Conservation (phyloP, 1,140 invertebrate genomes). For the Penaeus indicus region DNA sequence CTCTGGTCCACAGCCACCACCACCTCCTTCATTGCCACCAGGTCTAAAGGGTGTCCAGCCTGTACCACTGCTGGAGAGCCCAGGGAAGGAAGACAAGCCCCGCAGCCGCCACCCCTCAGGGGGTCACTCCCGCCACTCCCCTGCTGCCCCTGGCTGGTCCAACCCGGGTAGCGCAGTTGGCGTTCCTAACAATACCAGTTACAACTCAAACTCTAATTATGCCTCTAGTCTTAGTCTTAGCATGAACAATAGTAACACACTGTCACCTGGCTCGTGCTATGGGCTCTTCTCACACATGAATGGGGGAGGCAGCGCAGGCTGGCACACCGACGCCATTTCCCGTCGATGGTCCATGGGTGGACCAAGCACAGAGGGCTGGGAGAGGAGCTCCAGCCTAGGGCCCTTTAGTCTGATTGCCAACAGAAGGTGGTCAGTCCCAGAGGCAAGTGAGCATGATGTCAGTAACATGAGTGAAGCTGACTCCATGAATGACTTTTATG, state of each 20-base stretch:
- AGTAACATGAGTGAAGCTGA: neutral
- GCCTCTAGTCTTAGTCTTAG: slow-evolving; percentile 45
- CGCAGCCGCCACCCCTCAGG: slow-evolving; percentile 47
- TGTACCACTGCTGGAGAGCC: slow-evolving; percentile 39
- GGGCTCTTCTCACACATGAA: slow-evolving; percentile 34
- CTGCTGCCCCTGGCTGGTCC: slow-evolving; percentile 47
- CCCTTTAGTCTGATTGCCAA: slow-evolving; percentile 53
- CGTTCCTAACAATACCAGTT: slow-evolving; percentile 26
- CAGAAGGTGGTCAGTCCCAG: slow-evolving; percentile 56
- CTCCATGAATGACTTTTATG: slow-evolving; percentile 34
- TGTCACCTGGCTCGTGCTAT: slow-evolving; percentile 52
- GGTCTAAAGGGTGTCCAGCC: neutral
- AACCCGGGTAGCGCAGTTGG: slow-evolving; percentile 33
- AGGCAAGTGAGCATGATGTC: slow-evolving; percentile 50
- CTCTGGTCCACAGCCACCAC: slow-evolving; percentile 13
- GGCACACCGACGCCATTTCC: slow-evolving; percentile 46
- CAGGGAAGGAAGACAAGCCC: slow-evolving; percentile 51
- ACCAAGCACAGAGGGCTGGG: slow-evolving; percentile 46
- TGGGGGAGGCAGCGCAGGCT: slow-evolving; percentile 27
- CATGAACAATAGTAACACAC: slow-evolving; percentile 35
- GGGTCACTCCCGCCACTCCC: slow-evolving; percentile 35
- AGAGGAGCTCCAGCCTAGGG: slow-evolving; percentile 39
- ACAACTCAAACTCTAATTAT: slow-evolving; percentile 34
- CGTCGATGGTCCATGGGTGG: slow-evolving; percentile 58
- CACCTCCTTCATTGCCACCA: neutral